Evolutionary conservation across 2,888 invertebrate species (phyloP).

Genomic region (Chaitophorus viminalis): DNA sequence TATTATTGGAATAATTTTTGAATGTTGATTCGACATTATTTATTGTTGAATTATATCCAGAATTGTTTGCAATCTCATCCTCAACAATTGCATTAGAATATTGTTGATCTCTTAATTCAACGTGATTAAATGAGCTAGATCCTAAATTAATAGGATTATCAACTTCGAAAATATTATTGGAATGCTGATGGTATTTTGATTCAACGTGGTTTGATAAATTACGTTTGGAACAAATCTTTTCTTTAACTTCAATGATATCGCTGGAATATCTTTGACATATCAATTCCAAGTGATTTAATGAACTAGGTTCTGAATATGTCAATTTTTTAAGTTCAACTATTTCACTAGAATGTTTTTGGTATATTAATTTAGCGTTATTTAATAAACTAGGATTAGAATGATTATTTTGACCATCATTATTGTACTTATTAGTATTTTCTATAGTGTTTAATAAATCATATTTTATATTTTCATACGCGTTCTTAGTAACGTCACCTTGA

Average conservation of each 20-base stretch:
- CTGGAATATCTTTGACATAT: neutral
- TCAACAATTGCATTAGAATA: neutral
- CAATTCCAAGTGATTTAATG: neutral
- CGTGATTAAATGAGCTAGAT: neutral
- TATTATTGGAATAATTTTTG: neutral
- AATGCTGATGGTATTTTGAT: neutral
- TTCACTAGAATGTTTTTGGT: neutral
- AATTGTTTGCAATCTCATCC: neutral
- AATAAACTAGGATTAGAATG: neutral
- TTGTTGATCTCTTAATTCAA: neutral
- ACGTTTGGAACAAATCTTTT: neutral
- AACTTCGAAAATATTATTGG: neutral
- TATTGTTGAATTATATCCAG: neutral
- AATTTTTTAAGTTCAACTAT: neutral
- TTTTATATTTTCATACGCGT: neutral
- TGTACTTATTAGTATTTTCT: neutral
- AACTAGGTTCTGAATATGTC: neutral
- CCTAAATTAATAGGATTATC: neutral
- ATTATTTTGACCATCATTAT: neutral
- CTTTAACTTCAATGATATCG: no score
- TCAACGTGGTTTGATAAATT: neutral
- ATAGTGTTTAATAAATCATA: neutral
- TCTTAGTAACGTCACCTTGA: neutral
- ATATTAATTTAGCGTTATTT: neutral
- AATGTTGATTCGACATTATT: neutral